A percentile compares a stretch with the other conserved stretches of the same genome.
These are phyloP conservation scores for Diachasma alloeum DNA, from an alignment of 1,140 invertebrate genomes.

Conservation along the genomic window DNA sequence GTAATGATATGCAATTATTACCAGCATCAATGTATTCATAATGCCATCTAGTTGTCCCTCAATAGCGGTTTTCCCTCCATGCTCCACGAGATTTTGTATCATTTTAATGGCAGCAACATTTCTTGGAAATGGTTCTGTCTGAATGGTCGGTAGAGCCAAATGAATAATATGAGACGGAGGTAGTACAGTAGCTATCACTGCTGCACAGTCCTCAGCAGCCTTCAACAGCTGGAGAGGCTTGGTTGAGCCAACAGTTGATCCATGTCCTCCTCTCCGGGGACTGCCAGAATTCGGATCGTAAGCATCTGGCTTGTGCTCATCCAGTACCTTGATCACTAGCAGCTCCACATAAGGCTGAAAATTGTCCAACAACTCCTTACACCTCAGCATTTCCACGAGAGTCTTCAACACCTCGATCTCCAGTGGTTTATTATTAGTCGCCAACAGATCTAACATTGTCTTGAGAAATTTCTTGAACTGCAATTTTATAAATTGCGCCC, in stretches of 20 bases:
- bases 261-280: slow-evolving; percentile 38
- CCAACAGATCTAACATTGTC: slow-evolving; percentile 77
- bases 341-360: slow-evolving; percentile 90
- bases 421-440: slow-evolving; percentile 72
- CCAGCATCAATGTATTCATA: slow-evolving; percentile 89
- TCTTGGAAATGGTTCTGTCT: slow-evolving; percentile 83
- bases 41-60: slow-evolving; percentile 79
- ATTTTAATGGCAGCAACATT: slow-evolving; percentile 94
- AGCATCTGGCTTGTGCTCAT: slow-evolving; percentile 75
- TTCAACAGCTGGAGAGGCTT: slow-evolving; percentile 60
- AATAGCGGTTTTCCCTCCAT: slow-evolving; percentile 73
- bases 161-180: slow-evolving; percentile 75
- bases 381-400: slow-evolving; percentile 82
- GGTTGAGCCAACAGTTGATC: neutral
- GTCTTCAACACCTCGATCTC: slow-evolving; percentile 79
- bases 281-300: slow-evolving; percentile 39
- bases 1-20: slow-evolving; percentile 48
- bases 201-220: slow-evolving; percentile 72
- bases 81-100: slow-evolving; percentile 84
- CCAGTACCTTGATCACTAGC: slow-evolving; percentile 85
- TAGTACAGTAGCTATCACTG: slow-evolving; percentile 77
- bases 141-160: slow-evolving; percentile 82
- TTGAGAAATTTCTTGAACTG: slow-evolving; percentile 74
- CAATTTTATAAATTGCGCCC: slow-evolving; percentile 26
- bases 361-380: slow-evolving; percentile 75